A percentile compares a stretch with the other conserved stretches of the same genome.
These are phyloP conservation scores for Anthonomus grandis DNA, from an alignment of 1,140 invertebrate genomes.

Conservation along the genomic window DNA sequence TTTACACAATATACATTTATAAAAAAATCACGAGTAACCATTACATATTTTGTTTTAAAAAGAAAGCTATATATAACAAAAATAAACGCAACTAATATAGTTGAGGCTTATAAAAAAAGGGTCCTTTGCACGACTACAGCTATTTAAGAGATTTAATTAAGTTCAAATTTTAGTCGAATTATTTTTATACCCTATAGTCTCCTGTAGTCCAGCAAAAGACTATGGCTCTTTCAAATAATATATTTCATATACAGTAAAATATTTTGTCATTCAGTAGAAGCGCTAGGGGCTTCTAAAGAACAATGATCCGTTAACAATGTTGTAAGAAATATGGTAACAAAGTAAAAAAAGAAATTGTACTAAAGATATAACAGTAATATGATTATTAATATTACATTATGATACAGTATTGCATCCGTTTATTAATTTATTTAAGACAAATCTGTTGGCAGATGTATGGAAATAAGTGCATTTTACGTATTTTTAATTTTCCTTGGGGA, in stretches of 20 bases:
- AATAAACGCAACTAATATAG: conserved; percentile 43
- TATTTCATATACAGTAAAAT: conserved; percentile 2
- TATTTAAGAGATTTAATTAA: background rate
- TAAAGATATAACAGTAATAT: conserved; percentile 20
- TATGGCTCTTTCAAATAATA: conserved; percentile 20
- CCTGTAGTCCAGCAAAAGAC: conserved; percentile 15
- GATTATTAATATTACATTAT: background rate
- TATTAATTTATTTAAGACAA: background rate
- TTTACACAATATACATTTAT: conserved; percentile 43
- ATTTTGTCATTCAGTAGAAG: conserved; percentile 24
- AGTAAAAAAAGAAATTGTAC: conserved; percentile 29
- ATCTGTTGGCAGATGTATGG: background rate
- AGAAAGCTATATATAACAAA: conserved; percentile 37
- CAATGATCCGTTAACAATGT: conserved; percentile 22
- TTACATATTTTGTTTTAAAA: conserved; percentile 19
- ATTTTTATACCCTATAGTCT: too few species aligned
- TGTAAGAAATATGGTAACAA: conserved; percentile 27
- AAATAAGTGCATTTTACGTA: too few species aligned
- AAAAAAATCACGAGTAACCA: conserved; percentile 39
- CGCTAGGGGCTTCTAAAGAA: conserved; percentile 17
- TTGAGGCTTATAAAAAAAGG: conserved; percentile 27
- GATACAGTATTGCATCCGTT: background rate
- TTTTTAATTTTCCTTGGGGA: too few species aligned
- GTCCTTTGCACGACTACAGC: conserved; percentile 11
- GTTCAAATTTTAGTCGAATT: background rate